Evolutionary conservation across 2,888 invertebrate genomes (phyloP).

Genomic region (Parnassius mnemosyne): DNA sequence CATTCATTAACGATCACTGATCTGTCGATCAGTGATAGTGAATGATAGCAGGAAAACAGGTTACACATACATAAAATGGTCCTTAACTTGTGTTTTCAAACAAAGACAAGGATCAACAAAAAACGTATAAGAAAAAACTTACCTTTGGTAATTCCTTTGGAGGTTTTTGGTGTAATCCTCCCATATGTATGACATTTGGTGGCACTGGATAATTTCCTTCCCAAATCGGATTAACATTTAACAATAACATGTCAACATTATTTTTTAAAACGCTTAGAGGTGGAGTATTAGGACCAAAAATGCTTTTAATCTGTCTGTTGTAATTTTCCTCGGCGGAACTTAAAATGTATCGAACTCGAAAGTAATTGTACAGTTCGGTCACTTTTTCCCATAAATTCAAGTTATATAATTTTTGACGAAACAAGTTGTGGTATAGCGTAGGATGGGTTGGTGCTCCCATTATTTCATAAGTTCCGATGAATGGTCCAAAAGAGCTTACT

Average conservation of each 20-base stretch:
- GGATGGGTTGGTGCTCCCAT: slow-evolving; percentile 37
- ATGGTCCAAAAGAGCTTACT: slow-evolving; percentile 33
- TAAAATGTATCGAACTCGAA: slow-evolving; percentile 5
- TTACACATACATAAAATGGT: neutral
- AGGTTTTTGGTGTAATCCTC: slow-evolving; percentile 55
- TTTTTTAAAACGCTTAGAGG: slow-evolving; percentile 33
- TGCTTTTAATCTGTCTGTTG: slow-evolving; percentile 16
- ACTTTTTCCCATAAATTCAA: slow-evolving; percentile 42
- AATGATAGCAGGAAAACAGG: neutral
- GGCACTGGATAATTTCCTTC: slow-evolving; percentile 53
- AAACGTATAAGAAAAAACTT: slow-evolving; percentile 12
- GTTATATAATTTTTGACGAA: slow-evolving; percentile 36
- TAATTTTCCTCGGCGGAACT: slow-evolving; percentile 9
- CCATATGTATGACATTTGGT: slow-evolving; percentile 53
- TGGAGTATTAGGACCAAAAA: slow-evolving; percentile 32
- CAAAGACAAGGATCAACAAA: too few relatives aligned
- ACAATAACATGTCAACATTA: slow-evolving; percentile 52
- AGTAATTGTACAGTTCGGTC: slow-evolving; percentile 28
- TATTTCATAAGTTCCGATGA: slow-evolving; percentile 15
- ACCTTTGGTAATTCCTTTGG: slow-evolving; percentile 52
- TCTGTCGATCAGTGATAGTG: neutral
- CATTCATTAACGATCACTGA: too few relatives aligned
- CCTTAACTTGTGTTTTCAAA: too few relatives aligned
- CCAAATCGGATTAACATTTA: slow-evolving; percentile 57
- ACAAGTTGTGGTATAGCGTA: slow-evolving; percentile 38